Percentiles rank a stretch among this genome's conserved stretches.
Evolutionary conservation across 2,888 invertebrate genomes (phyloP).

Genomic region (Microctonus hyperodae): DNA sequence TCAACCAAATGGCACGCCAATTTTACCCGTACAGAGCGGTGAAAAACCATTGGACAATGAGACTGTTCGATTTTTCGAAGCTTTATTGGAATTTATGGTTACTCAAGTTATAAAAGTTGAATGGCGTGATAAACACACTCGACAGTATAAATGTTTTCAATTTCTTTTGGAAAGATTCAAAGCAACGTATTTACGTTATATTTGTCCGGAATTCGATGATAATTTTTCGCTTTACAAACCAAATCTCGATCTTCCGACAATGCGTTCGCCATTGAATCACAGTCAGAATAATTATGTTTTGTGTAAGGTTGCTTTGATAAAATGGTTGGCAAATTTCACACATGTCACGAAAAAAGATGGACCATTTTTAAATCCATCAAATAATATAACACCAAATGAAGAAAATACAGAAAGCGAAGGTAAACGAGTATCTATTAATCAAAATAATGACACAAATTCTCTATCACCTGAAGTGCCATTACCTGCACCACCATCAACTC

Average conservation of each 20-base stretch:
- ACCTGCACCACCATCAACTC: slow-evolving; percentile 35
- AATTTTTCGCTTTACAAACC: slow-evolving; percentile 85
- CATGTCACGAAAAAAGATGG: slow-evolving; percentile 76
- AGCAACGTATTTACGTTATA: slow-evolving; percentile 84
- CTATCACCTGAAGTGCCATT: slow-evolving; percentile 51
- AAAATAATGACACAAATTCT: slow-evolving; percentile 57
- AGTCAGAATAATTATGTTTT: slow-evolving; percentile 67
- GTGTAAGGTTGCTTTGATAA: slow-evolving; percentile 86
- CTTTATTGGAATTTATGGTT: slow-evolving; percentile 89
- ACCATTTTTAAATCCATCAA: slow-evolving; percentile 56
- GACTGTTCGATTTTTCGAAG: slow-evolving; percentile 86
- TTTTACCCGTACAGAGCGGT: slow-evolving; percentile 81
- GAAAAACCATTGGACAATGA: slow-evolving; percentile 87
- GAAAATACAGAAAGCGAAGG: slow-evolving; percentile 60
- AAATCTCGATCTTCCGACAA: slow-evolving; percentile 78
- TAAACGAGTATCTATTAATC: slow-evolving; percentile 62
- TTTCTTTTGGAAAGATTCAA: slow-evolving; percentile 93
- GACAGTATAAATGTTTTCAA: slow-evolving; percentile 85
- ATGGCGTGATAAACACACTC: slow-evolving; percentile 84
- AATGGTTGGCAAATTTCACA: slow-evolving; percentile 87
- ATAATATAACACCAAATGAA: slow-evolving; percentile 60
- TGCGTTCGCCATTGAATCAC: slow-evolving; percentile 71
- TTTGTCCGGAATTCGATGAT: slow-evolving; percentile 86
- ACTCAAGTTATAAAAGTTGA: slow-evolving; percentile 88
- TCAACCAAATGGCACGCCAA: slow-evolving; percentile 79